Percentiles rank a stretch among this genome's conserved stretches.
These are phyloP conservation scores for Hephaestus fuliginosus DNA, from an alignment of 2,797 vertebrate species.

Conservation along the genomic window DNA sequence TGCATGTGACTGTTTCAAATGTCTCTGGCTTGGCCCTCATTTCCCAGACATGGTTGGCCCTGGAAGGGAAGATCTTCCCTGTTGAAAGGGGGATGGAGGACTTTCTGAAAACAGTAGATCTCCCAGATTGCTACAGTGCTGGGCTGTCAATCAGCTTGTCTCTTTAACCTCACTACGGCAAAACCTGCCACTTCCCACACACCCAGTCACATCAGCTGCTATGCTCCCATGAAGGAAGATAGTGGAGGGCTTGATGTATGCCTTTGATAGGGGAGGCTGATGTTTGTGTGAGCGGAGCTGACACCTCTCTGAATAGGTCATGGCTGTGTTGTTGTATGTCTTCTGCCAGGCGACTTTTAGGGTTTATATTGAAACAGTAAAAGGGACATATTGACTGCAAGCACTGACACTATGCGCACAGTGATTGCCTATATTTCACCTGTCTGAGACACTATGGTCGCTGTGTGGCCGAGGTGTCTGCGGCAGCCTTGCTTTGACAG, in stretches of 20 bases:
- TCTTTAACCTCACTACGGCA: slow-evolving; percentile 34
- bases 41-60: slow-evolving; percentile 11
- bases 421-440: slow-evolving; percentile 74
- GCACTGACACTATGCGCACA: slow-evolving; percentile 57
- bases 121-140: slow-evolving; percentile 50
- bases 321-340: slow-evolving; percentile 65
- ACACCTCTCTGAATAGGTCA: slow-evolving; percentile 70
- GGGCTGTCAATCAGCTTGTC: slow-evolving; percentile 69
- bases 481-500: slow-evolving; percentile 62
- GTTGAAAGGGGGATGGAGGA: slow-evolving; percentile 40
- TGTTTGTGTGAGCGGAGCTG: slow-evolving; percentile 60
- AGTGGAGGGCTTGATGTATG: slow-evolving; percentile 54
- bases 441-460: slow-evolving; percentile 58
- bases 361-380: slow-evolving; percentile 70
- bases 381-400: slow-evolving; percentile 71
- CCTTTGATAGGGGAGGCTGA: slow-evolving; percentile 55
- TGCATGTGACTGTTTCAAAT: slow-evolving; percentile 16
- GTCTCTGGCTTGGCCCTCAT: slow-evolving; percentile 19
- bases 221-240: slow-evolving; percentile 42
- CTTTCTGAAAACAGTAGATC: slow-evolving; percentile 60
- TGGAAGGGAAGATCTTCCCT: slow-evolving; percentile 22
- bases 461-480: slow-evolving; percentile 35
- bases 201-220: slow-evolving; percentile 42
- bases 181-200: slow-evolving; percentile 31
- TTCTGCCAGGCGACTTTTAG: slow-evolving; percentile 60